These are phyloP conservation scores for Lottia gigantea DNA, from an alignment of 2,888 invertebrate species.

Conservation along the genomic window DNA sequence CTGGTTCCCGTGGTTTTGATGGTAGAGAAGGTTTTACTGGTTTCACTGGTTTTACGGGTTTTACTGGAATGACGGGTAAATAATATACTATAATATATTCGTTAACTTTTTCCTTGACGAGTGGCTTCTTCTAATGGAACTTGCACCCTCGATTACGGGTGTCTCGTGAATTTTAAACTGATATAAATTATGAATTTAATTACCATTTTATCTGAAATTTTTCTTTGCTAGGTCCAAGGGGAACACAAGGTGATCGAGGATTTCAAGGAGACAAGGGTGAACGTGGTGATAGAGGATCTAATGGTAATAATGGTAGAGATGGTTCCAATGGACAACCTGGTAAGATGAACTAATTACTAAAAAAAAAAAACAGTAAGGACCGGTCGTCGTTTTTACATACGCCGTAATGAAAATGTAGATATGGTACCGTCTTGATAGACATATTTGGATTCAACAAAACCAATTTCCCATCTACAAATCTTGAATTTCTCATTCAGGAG, in stretches of 20 bases:
- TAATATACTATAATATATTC: neutral
- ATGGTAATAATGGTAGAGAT: neutral
- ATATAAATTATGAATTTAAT: too few relatives aligned
- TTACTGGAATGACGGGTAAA: constrained; percentile 1
- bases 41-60: neutral
- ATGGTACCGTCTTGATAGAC: too few relatives aligned
- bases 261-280: neutral
- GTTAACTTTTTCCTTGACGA: neutral
- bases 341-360: neutral
- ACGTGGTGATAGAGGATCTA: neutral
- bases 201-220: too few relatives aligned
- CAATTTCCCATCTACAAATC: too few relatives aligned
- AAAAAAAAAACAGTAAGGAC: too few relatives aligned
- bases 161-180: too few relatives aligned
- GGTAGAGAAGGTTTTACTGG: neutral
- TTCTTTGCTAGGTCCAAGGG: neutral
- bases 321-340: neutral
- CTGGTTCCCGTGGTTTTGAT: constrained; percentile 10
- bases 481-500: too few relatives aligned
- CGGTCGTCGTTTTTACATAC: too few relatives aligned
- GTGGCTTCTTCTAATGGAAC: neutral
- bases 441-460: too few relatives aligned
- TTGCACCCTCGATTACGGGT: too few relatives aligned
- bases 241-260: neutral
- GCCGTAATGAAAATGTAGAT: too few relatives aligned